phyloP scores from a whole-genome alignment of 1,140 invertebrate genomes.

The Aethina tumida region DNA sequence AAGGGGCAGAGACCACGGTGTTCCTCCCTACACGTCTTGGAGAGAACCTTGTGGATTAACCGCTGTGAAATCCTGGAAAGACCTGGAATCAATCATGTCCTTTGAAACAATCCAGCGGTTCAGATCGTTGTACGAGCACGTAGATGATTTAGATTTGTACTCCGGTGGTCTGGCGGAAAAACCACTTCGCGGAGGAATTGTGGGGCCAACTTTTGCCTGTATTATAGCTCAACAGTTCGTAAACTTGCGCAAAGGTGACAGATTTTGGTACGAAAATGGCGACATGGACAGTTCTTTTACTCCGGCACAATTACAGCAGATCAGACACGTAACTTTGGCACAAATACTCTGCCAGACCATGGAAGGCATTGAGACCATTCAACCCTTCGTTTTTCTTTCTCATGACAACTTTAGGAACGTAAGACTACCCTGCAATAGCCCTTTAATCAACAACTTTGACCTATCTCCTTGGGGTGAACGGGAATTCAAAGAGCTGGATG shows the following conservation, averaged over 20 bases:
- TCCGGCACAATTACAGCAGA: conserved; percentile 74
- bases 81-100: conserved; percentile 63
- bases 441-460: conserved; percentile 61
- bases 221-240: conserved; percentile 91
- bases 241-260: conserved; percentile 76
- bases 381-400: conserved; percentile 66
- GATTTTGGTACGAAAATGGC: conserved; percentile 88
- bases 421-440: conserved; percentile 55
- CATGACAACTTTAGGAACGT: conserved; percentile 51
- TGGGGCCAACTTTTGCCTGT: conserved; percentile 93
- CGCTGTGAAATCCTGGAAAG: conserved; percentile 59
- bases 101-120: conserved; percentile 52
- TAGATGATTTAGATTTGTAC: conserved; percentile 88
- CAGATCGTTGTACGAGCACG: conserved; percentile 52
- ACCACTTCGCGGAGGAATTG: conserved; percentile 68
- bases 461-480: conserved; percentile 49
- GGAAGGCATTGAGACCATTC: conserved; percentile 58
- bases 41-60: conserved; percentile 69
- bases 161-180: conserved; percentile 78
- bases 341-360: conserved; percentile 79
- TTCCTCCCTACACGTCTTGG: conserved; percentile 77
- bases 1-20: conserved; percentile 80
- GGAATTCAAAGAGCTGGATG: conserved; percentile 12
- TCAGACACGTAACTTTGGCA: conserved; percentile 68
- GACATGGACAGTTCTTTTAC: conserved; percentile 65